Conservation (phyloP, 92 coral and sea anemone species). For the Porites lobata region DNA sequence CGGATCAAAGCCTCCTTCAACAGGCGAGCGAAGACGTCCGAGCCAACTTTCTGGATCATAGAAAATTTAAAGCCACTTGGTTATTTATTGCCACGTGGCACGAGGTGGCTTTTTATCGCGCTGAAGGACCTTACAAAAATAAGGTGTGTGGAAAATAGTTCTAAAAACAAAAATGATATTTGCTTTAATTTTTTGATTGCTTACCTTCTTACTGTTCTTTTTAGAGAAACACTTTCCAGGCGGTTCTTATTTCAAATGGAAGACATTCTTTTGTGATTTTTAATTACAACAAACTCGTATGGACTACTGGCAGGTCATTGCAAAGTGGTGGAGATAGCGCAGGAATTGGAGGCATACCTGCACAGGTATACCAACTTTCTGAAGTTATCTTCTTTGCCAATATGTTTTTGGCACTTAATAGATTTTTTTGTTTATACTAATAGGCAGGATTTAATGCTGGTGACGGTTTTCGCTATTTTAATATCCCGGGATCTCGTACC, state of each 20-base stretch:
- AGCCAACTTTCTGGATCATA: constrained; percentile 52
- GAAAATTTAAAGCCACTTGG: constrained; percentile 79
- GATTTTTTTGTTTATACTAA: not conserved
- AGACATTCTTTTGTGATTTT: constrained; percentile 70
- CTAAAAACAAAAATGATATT: constrained; percentile 13
- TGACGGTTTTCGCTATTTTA: constrained; percentile 61
- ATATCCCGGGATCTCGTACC: constrained; percentile 72
- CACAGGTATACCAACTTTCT: constrained; percentile 60
- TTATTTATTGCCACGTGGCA: constrained; percentile 39
- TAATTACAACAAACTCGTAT: constrained; percentile 53
- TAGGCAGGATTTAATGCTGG: constrained; percentile 78
- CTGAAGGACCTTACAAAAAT: constrained; percentile 7
- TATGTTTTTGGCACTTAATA: too few species aligned
- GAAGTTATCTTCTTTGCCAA: too few species aligned
- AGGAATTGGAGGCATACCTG: constrained; percentile 80
- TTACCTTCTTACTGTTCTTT: constrained; percentile 31
- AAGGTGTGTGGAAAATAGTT: constrained; percentile 6
- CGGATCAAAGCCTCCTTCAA: constrained; percentile 44
- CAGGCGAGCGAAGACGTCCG: constrained; percentile 73
- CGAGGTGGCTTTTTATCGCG: constrained; percentile 60
- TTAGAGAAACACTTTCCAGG: constrained; percentile 75
- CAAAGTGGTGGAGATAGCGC: constrained; percentile 57
- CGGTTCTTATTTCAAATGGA: constrained; percentile 67
- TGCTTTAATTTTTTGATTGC: constrained; percentile 31
- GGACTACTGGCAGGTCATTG: constrained; percentile 79